Evolutionary conservation across 2,888 invertebrate species (phyloP).

Genomic region (Campoplex capitator): DNA sequence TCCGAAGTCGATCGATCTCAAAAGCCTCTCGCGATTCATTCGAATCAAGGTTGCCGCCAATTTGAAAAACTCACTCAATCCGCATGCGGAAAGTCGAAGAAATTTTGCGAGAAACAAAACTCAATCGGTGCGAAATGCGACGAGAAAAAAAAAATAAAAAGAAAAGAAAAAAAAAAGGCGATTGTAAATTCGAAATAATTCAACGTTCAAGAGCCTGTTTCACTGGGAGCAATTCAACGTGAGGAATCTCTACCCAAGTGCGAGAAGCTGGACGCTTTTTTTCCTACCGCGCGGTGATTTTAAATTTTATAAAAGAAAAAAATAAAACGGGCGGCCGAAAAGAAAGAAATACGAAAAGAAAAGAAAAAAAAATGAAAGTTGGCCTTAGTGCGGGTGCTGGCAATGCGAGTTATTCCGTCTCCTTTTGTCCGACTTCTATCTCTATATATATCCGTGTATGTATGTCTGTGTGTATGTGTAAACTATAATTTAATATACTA

Average conservation of each 20-base stretch:
- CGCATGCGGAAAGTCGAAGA: neutral
- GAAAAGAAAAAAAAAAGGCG: neutral
- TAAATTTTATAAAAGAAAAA: slow-evolving; percentile 18
- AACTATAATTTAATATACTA: slow-evolving; percentile 47
- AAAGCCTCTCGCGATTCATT: neutral
- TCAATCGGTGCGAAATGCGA: neutral
- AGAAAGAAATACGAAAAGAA: slow-evolving; percentile 30
- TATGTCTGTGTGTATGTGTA: neutral
- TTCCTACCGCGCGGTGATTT: slow-evolving; percentile 13
- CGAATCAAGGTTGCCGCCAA: neutral
- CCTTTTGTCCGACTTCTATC: slow-evolving; percentile 50
- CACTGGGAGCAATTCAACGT: neutral
- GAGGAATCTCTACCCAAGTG: slow-evolving; percentile 37
- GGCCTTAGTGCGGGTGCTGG: slow-evolving; percentile 48
- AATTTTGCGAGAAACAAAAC: neutral
- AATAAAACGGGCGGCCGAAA: neutral
- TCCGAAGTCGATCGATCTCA: neutral
- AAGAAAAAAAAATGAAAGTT: slow-evolving; percentile 5
- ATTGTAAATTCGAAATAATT: neutral
- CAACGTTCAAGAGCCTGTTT: neutral
- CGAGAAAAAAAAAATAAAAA: neutral
- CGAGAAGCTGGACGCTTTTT: slow-evolving; percentile 25
- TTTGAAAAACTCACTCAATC: neutral
- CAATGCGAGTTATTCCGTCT: slow-evolving; percentile 50
- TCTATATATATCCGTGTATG: neutral